phyloP scores from a whole-genome alignment of 2,797 vertebrate genomes.

The Cossypha polioptera region DNA sequence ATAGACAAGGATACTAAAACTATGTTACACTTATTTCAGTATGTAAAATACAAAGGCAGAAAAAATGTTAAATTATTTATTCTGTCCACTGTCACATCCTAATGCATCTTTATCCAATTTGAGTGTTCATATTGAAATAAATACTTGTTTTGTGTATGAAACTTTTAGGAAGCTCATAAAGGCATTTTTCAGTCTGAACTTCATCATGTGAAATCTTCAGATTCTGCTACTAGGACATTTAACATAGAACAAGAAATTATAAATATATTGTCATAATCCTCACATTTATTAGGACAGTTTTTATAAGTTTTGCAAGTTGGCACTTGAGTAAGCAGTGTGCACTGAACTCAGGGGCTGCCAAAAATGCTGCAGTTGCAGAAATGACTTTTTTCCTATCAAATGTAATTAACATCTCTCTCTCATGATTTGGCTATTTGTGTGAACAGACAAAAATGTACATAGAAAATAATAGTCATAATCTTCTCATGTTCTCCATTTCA shows the following conservation, averaged over 20 bases:
- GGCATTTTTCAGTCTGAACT: not conserved
- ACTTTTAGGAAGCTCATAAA: not conserved
- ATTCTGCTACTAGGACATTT: not conserved
- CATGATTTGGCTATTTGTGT: not conserved
- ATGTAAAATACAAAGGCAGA: not conserved
- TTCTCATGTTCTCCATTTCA: slow-evolving; percentile 11
- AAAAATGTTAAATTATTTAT: not conserved
- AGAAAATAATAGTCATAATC: slow-evolving; percentile 21
- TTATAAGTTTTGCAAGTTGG: slow-evolving; percentile 48
- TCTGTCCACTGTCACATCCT: not conserved
- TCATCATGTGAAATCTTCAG: not conserved
- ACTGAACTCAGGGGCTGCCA: slow-evolving; percentile 16
- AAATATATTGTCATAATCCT: slow-evolving; percentile 33
- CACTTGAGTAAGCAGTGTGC: slow-evolving; percentile 15
- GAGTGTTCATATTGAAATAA: not conserved
- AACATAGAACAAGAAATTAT: slow-evolving; percentile 5
- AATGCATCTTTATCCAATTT: not conserved
- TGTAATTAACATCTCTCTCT: slow-evolving; percentile 21
- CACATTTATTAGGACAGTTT: slow-evolving; percentile 32
- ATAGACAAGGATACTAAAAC: not conserved
- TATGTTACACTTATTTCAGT: not conserved
- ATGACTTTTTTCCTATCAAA: not conserved
- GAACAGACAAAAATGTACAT: slow-evolving; percentile 16
- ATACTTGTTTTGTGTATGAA: not conserved
- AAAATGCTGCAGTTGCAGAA: slow-evolving; percentile 49